These are phyloP conservation scores for Etheostoma nigrum DNA, from an alignment of 2,797 vertebrate genomes.

Conservation along the genomic window DNA sequence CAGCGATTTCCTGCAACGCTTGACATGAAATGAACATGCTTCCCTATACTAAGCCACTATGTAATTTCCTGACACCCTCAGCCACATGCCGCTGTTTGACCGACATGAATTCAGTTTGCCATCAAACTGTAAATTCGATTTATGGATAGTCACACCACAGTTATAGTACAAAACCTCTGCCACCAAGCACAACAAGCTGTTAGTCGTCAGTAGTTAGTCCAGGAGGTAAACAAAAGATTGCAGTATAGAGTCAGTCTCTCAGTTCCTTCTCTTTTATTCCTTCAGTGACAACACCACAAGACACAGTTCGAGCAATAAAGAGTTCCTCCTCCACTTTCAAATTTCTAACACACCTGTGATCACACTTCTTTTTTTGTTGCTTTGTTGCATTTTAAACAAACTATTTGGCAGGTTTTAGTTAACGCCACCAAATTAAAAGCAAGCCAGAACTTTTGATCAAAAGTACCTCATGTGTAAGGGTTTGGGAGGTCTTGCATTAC, in stretches of 20 bases:
- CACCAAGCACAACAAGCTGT: background rate
- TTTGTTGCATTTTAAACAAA: background rate
- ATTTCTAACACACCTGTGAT: background rate
- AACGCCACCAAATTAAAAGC: background rate
- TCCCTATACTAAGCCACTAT: constrained; percentile 31
- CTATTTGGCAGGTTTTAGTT: background rate
- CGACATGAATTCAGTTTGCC: background rate
- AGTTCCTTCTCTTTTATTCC: constrained; percentile 38
- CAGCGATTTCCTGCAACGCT: constrained; percentile 48
- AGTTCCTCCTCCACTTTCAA: constrained; percentile 37
- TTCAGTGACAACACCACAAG: constrained; percentile 29
- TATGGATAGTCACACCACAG: background rate
- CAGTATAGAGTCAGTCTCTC: constrained; percentile 22
- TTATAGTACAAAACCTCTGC: background rate
- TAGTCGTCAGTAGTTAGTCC: background rate
- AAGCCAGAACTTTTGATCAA: background rate
- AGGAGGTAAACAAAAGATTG: background rate
- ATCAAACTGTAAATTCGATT: background rate
- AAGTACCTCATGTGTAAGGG: background rate
- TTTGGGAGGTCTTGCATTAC: background rate
- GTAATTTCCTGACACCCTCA: constrained; percentile 41
- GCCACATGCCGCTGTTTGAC: constrained; percentile 37
- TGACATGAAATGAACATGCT: constrained; percentile 10
- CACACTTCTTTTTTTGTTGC: background rate
- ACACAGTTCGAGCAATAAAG: background rate